Conservation (phyloP, 2,113 vertebrate genomes). For the Neodon shergylaensis region DNA sequence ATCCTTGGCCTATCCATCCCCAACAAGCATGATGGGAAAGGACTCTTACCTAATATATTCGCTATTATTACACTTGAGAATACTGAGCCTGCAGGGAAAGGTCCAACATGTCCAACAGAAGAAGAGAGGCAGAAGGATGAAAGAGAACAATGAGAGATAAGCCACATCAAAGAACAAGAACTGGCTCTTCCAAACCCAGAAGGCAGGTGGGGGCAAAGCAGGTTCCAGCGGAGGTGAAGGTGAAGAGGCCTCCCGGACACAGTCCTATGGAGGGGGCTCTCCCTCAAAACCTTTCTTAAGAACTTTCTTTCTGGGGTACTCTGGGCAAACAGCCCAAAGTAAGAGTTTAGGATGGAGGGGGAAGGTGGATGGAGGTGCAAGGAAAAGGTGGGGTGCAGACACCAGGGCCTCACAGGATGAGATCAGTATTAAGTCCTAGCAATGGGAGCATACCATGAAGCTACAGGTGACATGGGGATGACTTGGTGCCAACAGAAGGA, state of each 20-base stretch:
- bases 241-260: no score
- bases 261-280: background rate
- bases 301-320: background rate
- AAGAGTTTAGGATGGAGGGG: background rate
- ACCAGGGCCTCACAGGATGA: no score
- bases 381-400: no score
- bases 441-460: background rate
- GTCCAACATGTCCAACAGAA: background rate
- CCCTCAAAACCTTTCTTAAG: background rate
- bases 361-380: no score
- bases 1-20: background rate
- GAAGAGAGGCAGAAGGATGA: background rate
- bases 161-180: no score
- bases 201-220: no score
- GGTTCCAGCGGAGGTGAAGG: background rate
- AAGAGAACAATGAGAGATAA: background rate
- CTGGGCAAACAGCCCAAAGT: background rate
- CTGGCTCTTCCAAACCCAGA: background rate
- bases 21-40: background rate
- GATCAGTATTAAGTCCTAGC: accelerated
- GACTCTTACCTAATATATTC: background rate
- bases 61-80: background rate
- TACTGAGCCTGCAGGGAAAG: background rate
- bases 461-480: background rate
- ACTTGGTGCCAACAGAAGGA: accelerated